Percentiles rank a stretch among this genome's conserved stretches.
Conservation (phyloP, 2,113 vertebrate genomes). For the Argyrosomus japonicus region DNA sequence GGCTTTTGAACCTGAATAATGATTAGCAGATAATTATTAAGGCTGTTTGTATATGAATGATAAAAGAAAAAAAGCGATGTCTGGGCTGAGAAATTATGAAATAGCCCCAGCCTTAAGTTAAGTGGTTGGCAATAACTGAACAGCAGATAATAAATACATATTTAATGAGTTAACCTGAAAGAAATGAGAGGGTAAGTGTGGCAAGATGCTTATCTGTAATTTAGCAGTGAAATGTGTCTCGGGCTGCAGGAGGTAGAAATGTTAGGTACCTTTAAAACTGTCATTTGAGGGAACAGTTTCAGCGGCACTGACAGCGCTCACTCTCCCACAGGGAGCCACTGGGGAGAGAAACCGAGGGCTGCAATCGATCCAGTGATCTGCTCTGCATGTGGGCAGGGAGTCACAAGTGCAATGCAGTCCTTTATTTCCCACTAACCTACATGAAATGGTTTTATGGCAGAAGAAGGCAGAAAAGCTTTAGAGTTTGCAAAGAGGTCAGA, state of each 20-base stretch:
- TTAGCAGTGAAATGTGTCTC: background rate
- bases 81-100: conserved; percentile 21
- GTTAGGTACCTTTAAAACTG: conserved; percentile 25
- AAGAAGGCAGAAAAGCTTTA: conserved; percentile 52
- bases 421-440: conserved; percentile 72
- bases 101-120: background rate
- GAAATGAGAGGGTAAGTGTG: conserved; percentile 1
- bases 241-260: background rate
- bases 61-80: background rate
- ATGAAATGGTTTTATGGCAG: conserved; percentile 62
- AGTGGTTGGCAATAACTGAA: conserved; percentile 4
- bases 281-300: conserved; percentile 36
- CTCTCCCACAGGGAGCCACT: conserved; percentile 23
- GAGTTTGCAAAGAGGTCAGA: conserved; percentile 69
- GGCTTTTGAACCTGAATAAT: conserved; percentile 9
- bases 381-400: conserved; percentile 65
- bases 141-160: conserved; percentile 12
- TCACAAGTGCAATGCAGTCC: conserved; percentile 52
- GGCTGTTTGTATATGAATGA: conserved; percentile 10
- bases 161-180: conserved; percentile 18
- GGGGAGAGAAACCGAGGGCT: conserved; percentile 50
- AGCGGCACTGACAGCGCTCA: conserved; percentile 16
- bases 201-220: background rate
- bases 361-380: conserved; percentile 62
- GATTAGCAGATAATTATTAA: background rate